Base-by-base conservation (phyloP, 1,140 invertebrate genomes). In the Lerema accius region DNA sequence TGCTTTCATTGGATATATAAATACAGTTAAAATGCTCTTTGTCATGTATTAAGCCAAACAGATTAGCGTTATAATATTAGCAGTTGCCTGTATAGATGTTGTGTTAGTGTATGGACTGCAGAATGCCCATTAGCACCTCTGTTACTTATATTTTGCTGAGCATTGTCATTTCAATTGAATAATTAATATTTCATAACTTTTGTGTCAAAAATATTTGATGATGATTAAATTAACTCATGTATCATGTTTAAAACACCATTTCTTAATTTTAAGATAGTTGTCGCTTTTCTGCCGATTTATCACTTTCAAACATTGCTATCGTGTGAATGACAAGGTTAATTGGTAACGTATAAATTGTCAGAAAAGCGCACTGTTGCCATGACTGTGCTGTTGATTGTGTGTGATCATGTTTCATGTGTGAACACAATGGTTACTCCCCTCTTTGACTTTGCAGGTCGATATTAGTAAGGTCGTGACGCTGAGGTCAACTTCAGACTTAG, bases 361-460 rank as follows among this genome's bases (percentile, higher is more conserved):
- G 65, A 73, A 66, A 53, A 53, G 37, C 13, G 9, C 10, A 39
- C 13, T 62, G 45, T 48, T 26, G 32, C 13, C 45, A 32, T 53
- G 26, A 11, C 10, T 56, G 19, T 56, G 16, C 14, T 19, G 19
- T 3, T 32, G 3, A 32, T 32, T 32, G n/a, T 32, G 28, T 56
- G 51, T 56, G 51, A 26, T 56, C 51, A 15, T 56, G 32, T 53
- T 48, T 53, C 9, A 53, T 39, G 37, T 65, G 32, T 63, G 63
- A 42, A 76, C 76, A 82, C 71, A 60, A 80, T 87, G 76, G 86
- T 90, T 80, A 90, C 80, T 79, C 65, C 74, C 73, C 67, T 89
- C 69, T 91, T 91, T 92, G 87, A 84, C 74, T 91, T 92, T 92
- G 76, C 91, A 92, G 91, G 91, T 92, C 91, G 88, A 85, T 91